Percentiles rank a stretch among this genome's conserved stretches.
phyloP scores from a whole-genome alignment of 2,888 invertebrate species.

The Leptarthrus brevirostris region DNA sequence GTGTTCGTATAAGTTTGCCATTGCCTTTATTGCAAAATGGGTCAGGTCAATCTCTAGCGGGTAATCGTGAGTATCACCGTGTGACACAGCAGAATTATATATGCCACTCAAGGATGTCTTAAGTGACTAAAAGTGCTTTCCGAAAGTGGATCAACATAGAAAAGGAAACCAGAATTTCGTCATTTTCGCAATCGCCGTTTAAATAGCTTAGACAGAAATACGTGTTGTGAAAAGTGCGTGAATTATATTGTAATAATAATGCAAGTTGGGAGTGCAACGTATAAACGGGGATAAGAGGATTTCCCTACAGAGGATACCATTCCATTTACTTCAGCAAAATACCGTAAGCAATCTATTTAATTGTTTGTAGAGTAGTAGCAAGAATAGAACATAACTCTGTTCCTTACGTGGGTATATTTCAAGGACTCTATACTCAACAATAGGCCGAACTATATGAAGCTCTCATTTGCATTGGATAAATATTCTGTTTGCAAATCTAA shows the following conservation, averaged over 20 bases:
- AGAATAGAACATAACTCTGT: background rate
- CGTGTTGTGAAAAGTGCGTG: background rate
- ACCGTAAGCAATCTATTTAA: conserved; percentile 13
- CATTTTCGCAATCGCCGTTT: background rate
- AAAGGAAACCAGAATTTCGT: background rate
- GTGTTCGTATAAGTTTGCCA: conserved; percentile 18
- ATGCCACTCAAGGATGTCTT: conserved; percentile 51
- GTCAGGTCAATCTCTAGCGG: conserved; percentile 52
- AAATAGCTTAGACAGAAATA: background rate
- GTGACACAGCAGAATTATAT: conserved; percentile 54
- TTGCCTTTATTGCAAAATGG: conserved; percentile 50
- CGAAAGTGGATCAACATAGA: conserved; percentile 17
- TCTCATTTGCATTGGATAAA: conserved; percentile 22
- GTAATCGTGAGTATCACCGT: conserved; percentile 49
- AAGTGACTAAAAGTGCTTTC: conserved; percentile 45
- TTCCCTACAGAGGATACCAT: background rate
- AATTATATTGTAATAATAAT: background rate
- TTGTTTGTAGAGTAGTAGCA: background rate
- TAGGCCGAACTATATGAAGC: conserved; percentile 6
- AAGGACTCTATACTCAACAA: conserved; percentile 2
- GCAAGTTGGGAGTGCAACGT: background rate
- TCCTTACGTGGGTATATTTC: background rate
- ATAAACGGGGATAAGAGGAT: background rate
- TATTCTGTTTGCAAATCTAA: conserved; percentile 2
- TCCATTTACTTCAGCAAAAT: background rate